phyloP scores from a whole-genome alignment of 2,888 invertebrate genomes.

The Leptinotarsa tumamoca region DNA sequence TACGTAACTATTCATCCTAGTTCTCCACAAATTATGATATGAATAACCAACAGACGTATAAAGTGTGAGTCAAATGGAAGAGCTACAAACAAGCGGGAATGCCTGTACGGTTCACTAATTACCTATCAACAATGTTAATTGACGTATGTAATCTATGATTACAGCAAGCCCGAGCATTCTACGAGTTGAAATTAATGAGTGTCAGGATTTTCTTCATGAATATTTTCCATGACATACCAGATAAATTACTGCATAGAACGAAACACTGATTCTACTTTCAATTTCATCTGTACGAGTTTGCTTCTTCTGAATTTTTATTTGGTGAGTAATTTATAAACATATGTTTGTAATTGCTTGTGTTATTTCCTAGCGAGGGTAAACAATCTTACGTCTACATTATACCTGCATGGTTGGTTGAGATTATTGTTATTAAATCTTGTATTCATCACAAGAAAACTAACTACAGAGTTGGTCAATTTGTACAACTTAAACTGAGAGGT shows the following conservation, averaged over 20 bases:
- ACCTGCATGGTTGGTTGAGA: no score
- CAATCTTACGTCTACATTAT: no score
- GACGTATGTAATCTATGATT: conserved; percentile 27
- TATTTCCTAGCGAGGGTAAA: not conserved
- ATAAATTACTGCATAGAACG: conserved; percentile 10
- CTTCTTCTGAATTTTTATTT: conserved; percentile 1
- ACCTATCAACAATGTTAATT: conserved; percentile 39
- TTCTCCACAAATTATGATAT: conserved; percentile 13
- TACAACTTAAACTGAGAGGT: no score
- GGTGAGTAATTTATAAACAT: not conserved
- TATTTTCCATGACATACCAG: conserved; percentile 19
- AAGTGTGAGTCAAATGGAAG: conserved; percentile 15
- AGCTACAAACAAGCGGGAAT: conserved; percentile 19
- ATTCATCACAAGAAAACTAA: no score
- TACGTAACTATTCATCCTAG: not conserved
- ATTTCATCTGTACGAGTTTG: not conserved
- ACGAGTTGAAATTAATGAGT: conserved; percentile 26
- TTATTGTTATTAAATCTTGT: no score
- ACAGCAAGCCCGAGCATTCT: conserved; percentile 16
- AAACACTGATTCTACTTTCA: conserved; percentile 9
- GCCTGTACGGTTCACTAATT: conserved; percentile 32
- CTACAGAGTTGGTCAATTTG: no score
- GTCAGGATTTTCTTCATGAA: conserved; percentile 23
- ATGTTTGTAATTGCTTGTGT: not conserved
- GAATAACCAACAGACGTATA: conserved; percentile 15